These are phyloP conservation scores for Caenorhabditis inopinata DNA, from an alignment of 1,140 invertebrate species.

Conservation along the genomic window DNA sequence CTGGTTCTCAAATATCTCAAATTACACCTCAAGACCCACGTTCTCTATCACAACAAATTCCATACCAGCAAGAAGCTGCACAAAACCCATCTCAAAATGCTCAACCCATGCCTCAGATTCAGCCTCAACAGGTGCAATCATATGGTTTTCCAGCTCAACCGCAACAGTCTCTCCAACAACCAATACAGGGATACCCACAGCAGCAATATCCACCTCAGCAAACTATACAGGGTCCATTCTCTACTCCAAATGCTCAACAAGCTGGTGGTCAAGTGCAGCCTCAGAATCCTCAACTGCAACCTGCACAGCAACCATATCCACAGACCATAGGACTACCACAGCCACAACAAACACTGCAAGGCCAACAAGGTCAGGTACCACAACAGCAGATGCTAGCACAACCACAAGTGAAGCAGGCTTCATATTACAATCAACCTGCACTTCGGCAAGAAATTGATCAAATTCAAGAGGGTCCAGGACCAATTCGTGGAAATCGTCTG, in stretches of 20 bases:
- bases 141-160: not conserved
- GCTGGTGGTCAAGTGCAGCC: not conserved
- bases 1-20: not conserved
- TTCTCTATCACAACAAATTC: not conserved
- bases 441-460: conserved; percentile 5
- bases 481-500: not conserved
- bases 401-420: no score
- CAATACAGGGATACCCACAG: no score
- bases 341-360: not conserved
- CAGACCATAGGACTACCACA: not conserved
- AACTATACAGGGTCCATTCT: not conserved
- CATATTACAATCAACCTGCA: not conserved
- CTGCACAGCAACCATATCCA: not conserved
- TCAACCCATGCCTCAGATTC: not conserved
- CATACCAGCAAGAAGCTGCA: not conserved
- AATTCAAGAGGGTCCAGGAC: not conserved
- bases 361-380: not conserved
- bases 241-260: not conserved
- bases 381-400: not conserved
- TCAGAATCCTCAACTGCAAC: not conserved
- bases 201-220: not conserved
- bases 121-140: not conserved
- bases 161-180: not conserved
- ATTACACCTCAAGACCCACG: no score
- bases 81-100: not conserved